A percentile compares a stretch with the other conserved stretches of the same genome.
These are phyloP conservation scores for Frankliniella fusca DNA, from an alignment of 2,888 invertebrate genomes.

Conservation along the genomic window DNA sequence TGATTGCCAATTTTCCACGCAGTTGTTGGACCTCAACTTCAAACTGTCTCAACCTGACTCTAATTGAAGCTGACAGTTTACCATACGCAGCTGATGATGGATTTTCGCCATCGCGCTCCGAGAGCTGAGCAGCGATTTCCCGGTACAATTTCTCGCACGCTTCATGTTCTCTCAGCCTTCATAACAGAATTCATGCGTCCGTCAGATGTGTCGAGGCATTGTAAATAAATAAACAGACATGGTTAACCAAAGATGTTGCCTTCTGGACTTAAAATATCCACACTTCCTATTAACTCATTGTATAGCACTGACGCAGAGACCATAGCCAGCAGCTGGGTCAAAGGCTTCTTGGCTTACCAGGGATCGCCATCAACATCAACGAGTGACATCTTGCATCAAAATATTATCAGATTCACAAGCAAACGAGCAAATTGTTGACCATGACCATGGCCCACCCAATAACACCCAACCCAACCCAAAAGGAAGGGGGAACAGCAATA, in stretches of 20 bases:
- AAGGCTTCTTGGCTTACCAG: slow-evolving; percentile 45
- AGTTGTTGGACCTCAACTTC: slow-evolving; percentile 57
- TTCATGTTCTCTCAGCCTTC: slow-evolving; percentile 62
- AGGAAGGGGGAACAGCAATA: too few species aligned
- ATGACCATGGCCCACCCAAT: too few species aligned
- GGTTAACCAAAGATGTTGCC: background rate
- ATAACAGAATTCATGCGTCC: slow-evolving; percentile 35
- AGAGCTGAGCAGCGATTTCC: slow-evolving; percentile 60
- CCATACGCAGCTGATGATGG: slow-evolving; percentile 55
- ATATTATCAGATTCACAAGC: background rate
- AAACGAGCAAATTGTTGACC: background rate
- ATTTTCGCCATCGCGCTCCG: slow-evolving; percentile 53
- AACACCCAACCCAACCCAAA: too few species aligned
- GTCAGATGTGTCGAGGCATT: background rate
- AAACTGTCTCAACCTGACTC: slow-evolving; percentile 60
- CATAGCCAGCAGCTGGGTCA: background rate
- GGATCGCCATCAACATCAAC: slow-evolving; percentile 50
- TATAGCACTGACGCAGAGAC: background rate
- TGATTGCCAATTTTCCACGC: slow-evolving; percentile 54
- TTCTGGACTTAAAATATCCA: background rate
- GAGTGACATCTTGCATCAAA: slow-evolving; percentile 45
- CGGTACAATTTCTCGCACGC: slow-evolving; percentile 61
- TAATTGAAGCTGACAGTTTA: slow-evolving; percentile 56
- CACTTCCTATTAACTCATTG: background rate
- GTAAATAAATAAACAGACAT: slow-evolving; percentile 14